Conservation (phyloP, 2,113 vertebrate species). For the Pitta sordida region DNA sequence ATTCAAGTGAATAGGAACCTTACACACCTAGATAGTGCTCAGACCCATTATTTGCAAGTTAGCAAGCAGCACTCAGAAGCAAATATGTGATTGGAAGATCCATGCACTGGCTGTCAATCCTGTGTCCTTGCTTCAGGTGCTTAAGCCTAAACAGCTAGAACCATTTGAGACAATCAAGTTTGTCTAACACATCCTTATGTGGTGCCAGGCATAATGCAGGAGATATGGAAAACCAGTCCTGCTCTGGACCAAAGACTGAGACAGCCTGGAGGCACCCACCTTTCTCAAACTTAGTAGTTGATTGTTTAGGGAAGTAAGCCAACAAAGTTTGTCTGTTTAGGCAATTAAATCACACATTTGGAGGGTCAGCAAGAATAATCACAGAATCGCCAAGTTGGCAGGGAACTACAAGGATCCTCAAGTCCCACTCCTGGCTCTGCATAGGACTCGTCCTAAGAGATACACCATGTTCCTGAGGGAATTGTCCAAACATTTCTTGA, state of each 20-base stretch:
- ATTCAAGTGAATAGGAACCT: neutral
- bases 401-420: neutral
- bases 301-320: neutral
- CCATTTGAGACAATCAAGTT: neutral
- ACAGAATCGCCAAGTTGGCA: neutral
- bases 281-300: neutral
- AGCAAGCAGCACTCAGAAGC: neutral
- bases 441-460: neutral
- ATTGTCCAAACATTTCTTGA: neutral
- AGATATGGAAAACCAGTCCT: neutral
- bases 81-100: neutral
- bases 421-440: neutral
- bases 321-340: neutral
- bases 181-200: neutral
- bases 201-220: neutral
- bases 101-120: neutral
- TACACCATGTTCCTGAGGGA: neutral
- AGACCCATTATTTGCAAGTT: neutral
- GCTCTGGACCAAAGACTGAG: neutral
- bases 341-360: neutral
- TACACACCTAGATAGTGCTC: neutral
- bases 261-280: neutral
- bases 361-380: neutral
- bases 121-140: neutral
- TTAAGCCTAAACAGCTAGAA: neutral